These are phyloP conservation scores for Larimichthys crocea DNA, from an alignment of 2,113 vertebrate species.

Conservation along the genomic window DNA sequence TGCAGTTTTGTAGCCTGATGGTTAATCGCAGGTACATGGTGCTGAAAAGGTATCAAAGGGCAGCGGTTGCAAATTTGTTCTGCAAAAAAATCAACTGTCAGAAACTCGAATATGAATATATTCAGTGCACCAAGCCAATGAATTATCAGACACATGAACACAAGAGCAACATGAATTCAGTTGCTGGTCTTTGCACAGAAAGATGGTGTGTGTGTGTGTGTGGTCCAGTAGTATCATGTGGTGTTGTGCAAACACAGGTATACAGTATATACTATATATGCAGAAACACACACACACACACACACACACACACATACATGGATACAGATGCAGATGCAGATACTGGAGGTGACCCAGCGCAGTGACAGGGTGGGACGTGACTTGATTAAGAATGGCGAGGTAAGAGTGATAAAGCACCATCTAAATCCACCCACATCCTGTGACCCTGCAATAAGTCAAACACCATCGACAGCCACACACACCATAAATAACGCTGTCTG, in stretches of 20 bases:
- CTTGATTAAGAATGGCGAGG: constrained; percentile 77
- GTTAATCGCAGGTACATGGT: neutral
- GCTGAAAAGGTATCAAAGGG: neutral
- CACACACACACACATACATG: constrained; percentile 29
- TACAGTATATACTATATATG: constrained; percentile 45
- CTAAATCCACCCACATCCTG: constrained; percentile 78
- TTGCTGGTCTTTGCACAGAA: neutral
- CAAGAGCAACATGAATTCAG: neutral
- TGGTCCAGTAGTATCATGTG: constrained; percentile 64
- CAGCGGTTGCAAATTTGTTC: constrained; percentile 9
- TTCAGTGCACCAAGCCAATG: neutral
- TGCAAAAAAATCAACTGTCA: constrained; percentile 2
- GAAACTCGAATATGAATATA: constrained; percentile 6
- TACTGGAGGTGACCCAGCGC: constrained; percentile 79
- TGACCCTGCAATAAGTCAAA: constrained; percentile 81
- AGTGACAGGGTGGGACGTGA: constrained; percentile 74
- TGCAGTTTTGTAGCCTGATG: neutral
- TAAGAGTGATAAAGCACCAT: constrained; percentile 80
- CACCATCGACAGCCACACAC: constrained; percentile 67
- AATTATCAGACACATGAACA: constrained; percentile 8
- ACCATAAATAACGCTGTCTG: constrained; percentile 76
- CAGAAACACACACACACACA: constrained; percentile 25
- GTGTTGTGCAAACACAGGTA: constrained; percentile 33
- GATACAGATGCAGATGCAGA: constrained; percentile 71
- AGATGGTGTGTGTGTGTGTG: constrained; percentile 28